Conservation (phyloP, 2,113 vertebrate genomes). For the Cyanistes caeruleus region DNA sequence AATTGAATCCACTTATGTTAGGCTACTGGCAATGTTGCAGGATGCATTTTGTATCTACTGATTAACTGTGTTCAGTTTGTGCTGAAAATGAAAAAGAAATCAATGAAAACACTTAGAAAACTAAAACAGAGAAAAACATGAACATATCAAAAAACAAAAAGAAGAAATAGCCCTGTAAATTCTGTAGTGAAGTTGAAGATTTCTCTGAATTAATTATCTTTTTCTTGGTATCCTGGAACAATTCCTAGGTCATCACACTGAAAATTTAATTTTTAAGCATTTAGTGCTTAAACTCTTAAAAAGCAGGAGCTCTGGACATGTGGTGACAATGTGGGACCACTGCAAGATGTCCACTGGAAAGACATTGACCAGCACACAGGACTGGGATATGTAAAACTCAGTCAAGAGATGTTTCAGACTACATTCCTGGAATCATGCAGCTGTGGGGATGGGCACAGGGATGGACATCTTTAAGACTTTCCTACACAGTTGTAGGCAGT, state of each 20-base stretch:
- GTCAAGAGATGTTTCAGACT: neutral
- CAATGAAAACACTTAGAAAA: slow-evolving; percentile 53
- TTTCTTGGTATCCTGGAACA: neutral
- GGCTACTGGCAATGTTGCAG: slow-evolving; percentile 50
- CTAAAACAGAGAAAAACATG: neutral
- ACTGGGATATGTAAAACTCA: neutral
- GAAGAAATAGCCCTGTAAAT: neutral
- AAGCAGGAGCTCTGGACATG: neutral
- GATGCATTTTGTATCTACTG: slow-evolving; percentile 16
- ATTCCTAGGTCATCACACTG: neutral
- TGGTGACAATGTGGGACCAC: neutral
- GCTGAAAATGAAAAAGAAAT: slow-evolving; percentile 57
- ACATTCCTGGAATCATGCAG: neutral
- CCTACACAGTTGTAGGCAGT: neutral
- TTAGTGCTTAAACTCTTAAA: neutral
- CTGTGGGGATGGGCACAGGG: neutral
- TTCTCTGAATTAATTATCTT: neutral
- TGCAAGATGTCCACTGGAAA: neutral
- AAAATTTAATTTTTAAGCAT: neutral
- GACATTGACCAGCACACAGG: neutral
- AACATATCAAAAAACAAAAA: neutral
- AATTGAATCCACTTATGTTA: slow-evolving; percentile 41
- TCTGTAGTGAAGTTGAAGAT: neutral
- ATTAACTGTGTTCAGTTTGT: slow-evolving; percentile 43
- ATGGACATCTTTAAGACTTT: neutral